Conservation (phyloP, 2,888 invertebrate species). For the Drosophila paracracens region DNA sequence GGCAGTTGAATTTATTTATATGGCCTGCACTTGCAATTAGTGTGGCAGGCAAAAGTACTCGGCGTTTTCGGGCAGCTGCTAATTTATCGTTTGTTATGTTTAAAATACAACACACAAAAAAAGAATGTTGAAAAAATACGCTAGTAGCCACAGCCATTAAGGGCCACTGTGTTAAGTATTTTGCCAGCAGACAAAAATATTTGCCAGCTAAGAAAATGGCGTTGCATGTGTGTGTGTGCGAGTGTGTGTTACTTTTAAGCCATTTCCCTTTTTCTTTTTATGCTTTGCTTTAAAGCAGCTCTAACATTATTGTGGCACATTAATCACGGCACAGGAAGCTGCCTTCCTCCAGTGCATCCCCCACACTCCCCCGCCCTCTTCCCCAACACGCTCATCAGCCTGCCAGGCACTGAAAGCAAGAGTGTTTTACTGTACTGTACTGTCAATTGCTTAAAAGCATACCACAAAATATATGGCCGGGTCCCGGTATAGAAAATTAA, state of each 20-base stretch:
- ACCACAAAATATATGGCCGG: conserved; percentile 43
- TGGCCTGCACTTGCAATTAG: conserved; percentile 68
- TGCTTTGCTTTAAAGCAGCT: conserved; percentile 66
- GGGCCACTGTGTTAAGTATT: conserved; percentile 74
- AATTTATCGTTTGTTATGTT: conserved; percentile 77
- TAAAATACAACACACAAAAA: conserved; percentile 58
- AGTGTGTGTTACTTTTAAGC: conserved; percentile 62
- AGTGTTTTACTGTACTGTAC: conserved; percentile 67
- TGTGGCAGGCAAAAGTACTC: conserved; percentile 64
- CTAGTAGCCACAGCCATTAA: conserved; percentile 65
- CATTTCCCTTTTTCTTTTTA: conserved; percentile 54
- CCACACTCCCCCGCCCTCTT: neutral
- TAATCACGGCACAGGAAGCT: conserved; percentile 71
- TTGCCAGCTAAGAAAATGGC: conserved; percentile 67
- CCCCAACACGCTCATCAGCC: conserved; percentile 19
- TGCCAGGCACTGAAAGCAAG: conserved; percentile 66
- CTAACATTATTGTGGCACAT: conserved; percentile 75
- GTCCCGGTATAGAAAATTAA: conserved; percentile 60
- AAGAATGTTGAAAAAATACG: conserved; percentile 44
- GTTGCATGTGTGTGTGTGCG: conserved; percentile 23
- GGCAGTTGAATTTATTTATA: conserved; percentile 62
- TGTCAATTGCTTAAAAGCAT: conserved; percentile 72
- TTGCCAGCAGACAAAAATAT: conserved; percentile 73
- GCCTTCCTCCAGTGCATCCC: conserved; percentile 24
- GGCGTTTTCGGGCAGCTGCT: conserved; percentile 56